Evolutionary conservation across 2,888 invertebrate genomes (phyloP), one percentile per base, ranked within the genome.

Genomic region (Ochropleura plecta): DNA sequence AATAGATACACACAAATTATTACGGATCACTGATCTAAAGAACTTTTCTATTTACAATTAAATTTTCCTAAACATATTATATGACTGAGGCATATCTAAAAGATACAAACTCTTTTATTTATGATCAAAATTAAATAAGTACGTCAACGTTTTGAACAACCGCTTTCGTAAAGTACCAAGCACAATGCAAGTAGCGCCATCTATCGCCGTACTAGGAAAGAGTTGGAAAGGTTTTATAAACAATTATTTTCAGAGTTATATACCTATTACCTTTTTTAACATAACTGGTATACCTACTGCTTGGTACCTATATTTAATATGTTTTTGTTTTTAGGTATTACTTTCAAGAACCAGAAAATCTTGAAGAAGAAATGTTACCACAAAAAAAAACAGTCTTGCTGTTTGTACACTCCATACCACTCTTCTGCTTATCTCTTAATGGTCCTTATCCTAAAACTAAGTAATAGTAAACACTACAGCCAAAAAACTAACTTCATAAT

Each of bases 121-220:
- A 30, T 30, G 30, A 30, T 30, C 1, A 30, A 30, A 30, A 30
- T 30, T 30, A 30, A 40, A 8, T 20, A 49, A 10, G 16, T 14
- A 48, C 5, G 7, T 7, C 8, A 10, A 9, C 16, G 1, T 18
- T 20, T 72, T 40, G 10, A 14, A 12, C 10, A 16, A 16, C 44
- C 16, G n/a, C 4, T 5, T 51, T 60, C 9, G 1, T 1, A 68
- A 16, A 12, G 20, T 57, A 1, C 8, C 9, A 51, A 78, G 0
- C 5, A 40, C 10, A 53, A 18, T 49, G 55, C 69, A 70, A 71
- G 67, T 67, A 71, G 64, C 81, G 83, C 84, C 86, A 86, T 84
- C 86, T 86, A 64, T 53, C 59, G 57, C 1, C 9, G 2, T 30
- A 49, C 12, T 12, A 40, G 18, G 1, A 42, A n/a, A 5, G 6